Evolutionary conservation across 1,140 invertebrate genomes (phyloP).

Genomic region (Holcopasites calliopsidis): DNA sequence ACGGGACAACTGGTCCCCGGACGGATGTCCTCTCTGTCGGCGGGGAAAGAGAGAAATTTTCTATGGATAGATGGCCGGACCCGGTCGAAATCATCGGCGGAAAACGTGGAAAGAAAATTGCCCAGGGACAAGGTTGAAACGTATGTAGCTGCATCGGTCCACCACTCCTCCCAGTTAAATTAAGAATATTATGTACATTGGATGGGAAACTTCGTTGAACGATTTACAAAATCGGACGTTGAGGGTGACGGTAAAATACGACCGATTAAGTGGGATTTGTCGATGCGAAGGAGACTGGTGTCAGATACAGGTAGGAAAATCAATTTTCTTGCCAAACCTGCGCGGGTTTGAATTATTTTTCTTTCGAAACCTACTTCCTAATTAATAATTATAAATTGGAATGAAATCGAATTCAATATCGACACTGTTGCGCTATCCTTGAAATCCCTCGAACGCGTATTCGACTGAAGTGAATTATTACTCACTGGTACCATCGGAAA

Average conservation of each 20-base stretch:
- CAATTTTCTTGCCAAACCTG: conserved; percentile 30
- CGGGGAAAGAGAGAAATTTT: conserved; percentile 58
- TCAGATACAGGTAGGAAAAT: conserved; percentile 27
- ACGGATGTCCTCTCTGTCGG: conserved; percentile 65
- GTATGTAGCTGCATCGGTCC: neutral
- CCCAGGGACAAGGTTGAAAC: conserved; percentile 29
- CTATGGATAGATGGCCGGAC: conserved; percentile 68
- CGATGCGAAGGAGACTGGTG: neutral
- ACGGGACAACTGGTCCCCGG: conserved; percentile 71
- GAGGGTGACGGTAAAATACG: conserved; percentile 17
- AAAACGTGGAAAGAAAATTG: conserved; percentile 55
- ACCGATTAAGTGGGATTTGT: conserved; percentile 30
- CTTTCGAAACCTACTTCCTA: too few relatives aligned
- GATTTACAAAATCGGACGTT: conserved; percentile 39
- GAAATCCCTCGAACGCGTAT: neutral
- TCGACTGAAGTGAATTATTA: neutral
- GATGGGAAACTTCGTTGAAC: conserved; percentile 26
- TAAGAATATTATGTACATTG: neutral
- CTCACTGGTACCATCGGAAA: neutral
- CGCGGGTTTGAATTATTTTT: too few relatives aligned
- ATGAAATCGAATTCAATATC: neutral
- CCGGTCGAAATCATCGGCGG: conserved; percentile 67
- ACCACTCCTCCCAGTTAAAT: neutral
- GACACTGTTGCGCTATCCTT: neutral
- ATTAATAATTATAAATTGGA: too few relatives aligned